These are phyloP conservation scores for Patiria pectinifera DNA, from an alignment of 53 echinoderm and acorn worm species.

Conservation along the genomic window DNA sequence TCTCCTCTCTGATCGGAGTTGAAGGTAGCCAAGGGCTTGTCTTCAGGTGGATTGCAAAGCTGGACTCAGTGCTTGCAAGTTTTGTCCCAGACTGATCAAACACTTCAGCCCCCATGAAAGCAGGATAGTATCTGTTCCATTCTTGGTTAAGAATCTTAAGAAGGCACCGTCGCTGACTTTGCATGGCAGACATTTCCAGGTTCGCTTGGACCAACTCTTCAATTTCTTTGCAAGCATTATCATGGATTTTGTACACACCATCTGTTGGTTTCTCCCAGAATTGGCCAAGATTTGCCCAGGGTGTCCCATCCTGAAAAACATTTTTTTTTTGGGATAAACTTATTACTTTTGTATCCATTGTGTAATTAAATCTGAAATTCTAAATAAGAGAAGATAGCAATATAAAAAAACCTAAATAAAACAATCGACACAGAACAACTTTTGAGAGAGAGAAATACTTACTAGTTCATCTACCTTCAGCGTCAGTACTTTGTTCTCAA, in stretches of 20 bases:
- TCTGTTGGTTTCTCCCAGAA: conserved; percentile 62
- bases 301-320: conserved; percentile 45
- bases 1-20: conserved; percentile 36
- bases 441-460: neutral
- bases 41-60: conserved; percentile 45
- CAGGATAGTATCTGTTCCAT: conserved; percentile 49
- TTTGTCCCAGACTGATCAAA: conserved; percentile 11
- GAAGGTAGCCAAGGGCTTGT: conserved; percentile 64
- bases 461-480: conserved; percentile 66
- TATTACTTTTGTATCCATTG: neutral
- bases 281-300: conserved; percentile 49
- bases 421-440: neutral
- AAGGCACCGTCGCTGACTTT: conserved; percentile 51
- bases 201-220: conserved; percentile 50
- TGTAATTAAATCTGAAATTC: neutral
- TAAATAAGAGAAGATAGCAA: neutral
- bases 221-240: conserved; percentile 61
- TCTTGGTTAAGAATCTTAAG: conserved; percentile 35
- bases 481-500: conserved; percentile 57
- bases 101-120: conserved; percentile 26
- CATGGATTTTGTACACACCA: conserved; percentile 67
- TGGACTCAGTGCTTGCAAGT: conserved; percentile 35
- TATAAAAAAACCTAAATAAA: neutral
- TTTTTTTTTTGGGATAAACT: no score
- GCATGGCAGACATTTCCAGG: conserved; percentile 20